These are phyloP conservation scores for Typhlomys cinereus DNA, from an alignment of 2,113 vertebrate species.

Conservation along the genomic window DNA sequence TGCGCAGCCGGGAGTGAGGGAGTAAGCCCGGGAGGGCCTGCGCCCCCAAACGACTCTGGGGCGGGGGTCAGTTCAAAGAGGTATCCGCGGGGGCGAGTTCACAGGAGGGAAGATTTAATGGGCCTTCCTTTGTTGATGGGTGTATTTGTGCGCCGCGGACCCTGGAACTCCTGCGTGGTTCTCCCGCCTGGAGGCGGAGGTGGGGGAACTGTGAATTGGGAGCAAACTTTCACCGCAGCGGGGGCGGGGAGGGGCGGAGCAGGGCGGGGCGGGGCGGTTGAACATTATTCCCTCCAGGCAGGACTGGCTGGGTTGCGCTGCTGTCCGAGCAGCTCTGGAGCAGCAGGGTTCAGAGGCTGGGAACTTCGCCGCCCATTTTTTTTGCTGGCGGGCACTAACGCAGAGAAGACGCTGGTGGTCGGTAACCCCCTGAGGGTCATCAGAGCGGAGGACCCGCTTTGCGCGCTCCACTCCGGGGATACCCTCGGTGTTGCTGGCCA, in stretches of 20 bases:
- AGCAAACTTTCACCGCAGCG: conserved; percentile 47
- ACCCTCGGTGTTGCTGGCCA: too few relatives aligned
- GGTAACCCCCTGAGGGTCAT: too few relatives aligned
- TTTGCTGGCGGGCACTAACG: background rate
- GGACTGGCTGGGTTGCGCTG: background rate
- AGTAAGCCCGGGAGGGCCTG: conserved; percentile 35
- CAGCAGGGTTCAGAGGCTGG: conserved; percentile 5
- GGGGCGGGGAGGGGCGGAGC: too few relatives aligned
- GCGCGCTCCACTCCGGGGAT: background rate
- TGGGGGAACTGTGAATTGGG: background rate
- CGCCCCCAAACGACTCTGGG: conserved; percentile 26
- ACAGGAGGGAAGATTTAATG: conserved; percentile 72
- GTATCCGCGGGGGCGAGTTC: conserved; percentile 60
- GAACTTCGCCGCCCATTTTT: conserved; percentile 18
- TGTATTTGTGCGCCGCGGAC: conserved; percentile 58
- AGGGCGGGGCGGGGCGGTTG: background rate
- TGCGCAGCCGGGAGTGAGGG: conserved; percentile 41
- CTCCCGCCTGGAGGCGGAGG: conserved; percentile 30
- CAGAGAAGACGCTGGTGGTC: too few relatives aligned
- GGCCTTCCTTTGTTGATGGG: conserved; percentile 74
- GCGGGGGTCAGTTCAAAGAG: conserved; percentile 69
- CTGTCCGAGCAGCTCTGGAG: conserved; percentile 2
- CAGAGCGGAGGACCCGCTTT: background rate
- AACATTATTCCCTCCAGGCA: background rate
- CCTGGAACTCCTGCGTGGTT: conserved; percentile 54